Evolutionary conservation across 2,113 vertebrate genomes (phyloP), one percentile per base, ranked within the genome.

Genomic region (Danionella cerebrum): DNA sequence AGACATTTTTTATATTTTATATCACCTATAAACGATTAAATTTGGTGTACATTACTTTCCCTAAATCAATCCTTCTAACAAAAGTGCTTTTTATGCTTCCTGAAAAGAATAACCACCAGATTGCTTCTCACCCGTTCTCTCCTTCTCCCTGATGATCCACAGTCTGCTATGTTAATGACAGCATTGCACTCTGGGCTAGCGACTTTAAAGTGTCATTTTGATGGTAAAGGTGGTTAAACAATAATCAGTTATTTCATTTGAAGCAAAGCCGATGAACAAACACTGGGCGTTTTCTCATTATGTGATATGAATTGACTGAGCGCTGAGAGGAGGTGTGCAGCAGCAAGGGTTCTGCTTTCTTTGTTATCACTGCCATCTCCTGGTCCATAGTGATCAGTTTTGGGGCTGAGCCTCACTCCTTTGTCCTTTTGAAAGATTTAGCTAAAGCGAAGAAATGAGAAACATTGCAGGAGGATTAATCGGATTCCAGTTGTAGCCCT

Each of bases 341-440:
- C 22, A 58, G 25, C n/a, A 11, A 41, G 54, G 60, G 69, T 63
- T 45, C 38, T 51, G 13, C 51, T 76, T 72, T 62, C 63, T 74
- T 62, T 71, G 73, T 72, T 78, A 73, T 76, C 71, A 78, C 71
- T 79, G 77, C 77, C 79, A 80, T 78, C 79, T 80, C 64, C 74
- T 78, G 79, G 74, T 66, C 36, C 31, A 47, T 12, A 62, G 45
- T 58, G 47, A 73, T 62, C 54, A 70, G 67, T 68, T 71, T 76
- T 64, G 31, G 50, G 35, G 25, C 24, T 21, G 19, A 22, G 70
- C 44, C 27, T 48, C n/a, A 24, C 39, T 31, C 22, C 27, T 72
- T 58, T 76, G 62, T 74, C 65, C 51, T 14, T 27, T 2, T 39
- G n/a, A 12, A 18, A 67, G 64, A 29, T 21, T 39, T 13, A 50